Evolutionary conservation across 2,113 vertebrate species (phyloP), one percentile per base, ranked within the genome.

Genomic region (Noturus placidus): DNA sequence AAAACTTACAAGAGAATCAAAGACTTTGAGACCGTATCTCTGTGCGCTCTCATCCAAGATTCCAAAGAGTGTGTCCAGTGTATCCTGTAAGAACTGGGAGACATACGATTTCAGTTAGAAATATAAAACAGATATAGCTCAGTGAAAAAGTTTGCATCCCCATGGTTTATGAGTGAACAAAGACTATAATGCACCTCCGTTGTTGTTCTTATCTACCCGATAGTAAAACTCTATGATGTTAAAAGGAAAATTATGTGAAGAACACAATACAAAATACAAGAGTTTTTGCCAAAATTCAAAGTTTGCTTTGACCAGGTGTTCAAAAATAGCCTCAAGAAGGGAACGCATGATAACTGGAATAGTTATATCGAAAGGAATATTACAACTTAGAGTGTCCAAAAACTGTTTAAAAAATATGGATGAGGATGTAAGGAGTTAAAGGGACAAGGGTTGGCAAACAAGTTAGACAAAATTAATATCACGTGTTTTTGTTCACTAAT

Each of bases 11-110:
- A 99, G 95, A 86, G 96, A 98, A 90, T 99, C 97, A 90, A 99
- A 99, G 72, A 99, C 98, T 92, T 99, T 98, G 19, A 98, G 97
- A 10, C 97, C 97, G 70, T 97, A 99, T 94, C 97, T 96, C 92
- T 98, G 97, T 82, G 98, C 95, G 90, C 96, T 99, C 94, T 99
- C 98, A 88, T 99, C 97, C 92, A 99, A 95, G 93, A 99, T 99
- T 10, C 98, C 97, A 86, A 99, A 99, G 57, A 99, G 96, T 15
- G 98, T 98, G 91, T 99, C 98, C 93, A 99, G 92, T 33, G 97
- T 99, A 91, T 99, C 98, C 92, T 99, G 98, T 27, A 99, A 95
- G 93, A 99, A 99, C 98, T 99, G 90, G 84, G 63, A 70, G 54
- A 87, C 85, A 70, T 33, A 78, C 11, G 9, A 74, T 38, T 83